Evolutionary conservation across 2,797 vertebrate genomes (phyloP).

Genomic region (Scleropages formosus): DNA sequence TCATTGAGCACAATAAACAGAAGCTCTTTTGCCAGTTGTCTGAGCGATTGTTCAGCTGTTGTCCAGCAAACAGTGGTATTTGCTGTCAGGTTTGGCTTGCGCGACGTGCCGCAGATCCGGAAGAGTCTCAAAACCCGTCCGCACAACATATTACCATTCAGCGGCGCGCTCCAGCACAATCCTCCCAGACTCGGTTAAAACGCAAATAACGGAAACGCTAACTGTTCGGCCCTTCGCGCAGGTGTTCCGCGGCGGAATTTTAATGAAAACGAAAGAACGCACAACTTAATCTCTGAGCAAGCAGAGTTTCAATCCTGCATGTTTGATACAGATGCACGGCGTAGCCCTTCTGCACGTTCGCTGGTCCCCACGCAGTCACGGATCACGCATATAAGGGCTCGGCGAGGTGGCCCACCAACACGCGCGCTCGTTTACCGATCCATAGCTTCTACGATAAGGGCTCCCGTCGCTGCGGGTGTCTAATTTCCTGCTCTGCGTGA

Average conservation of each 20-base stretch:
- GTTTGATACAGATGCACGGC: background rate
- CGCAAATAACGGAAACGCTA: background rate
- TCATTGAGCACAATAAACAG: conserved; percentile 36
- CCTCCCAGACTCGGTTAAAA: conserved; percentile 15
- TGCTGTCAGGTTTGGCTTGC: conserved; percentile 60
- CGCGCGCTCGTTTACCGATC: background rate
- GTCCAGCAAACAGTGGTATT: conserved; percentile 38
- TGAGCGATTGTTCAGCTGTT: conserved; percentile 44
- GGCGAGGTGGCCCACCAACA: background rate
- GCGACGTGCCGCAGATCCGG: conserved; percentile 33
- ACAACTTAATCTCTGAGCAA: conserved; percentile 4
- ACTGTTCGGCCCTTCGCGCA: background rate
- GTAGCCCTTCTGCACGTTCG: background rate
- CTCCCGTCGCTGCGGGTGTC: background rate
- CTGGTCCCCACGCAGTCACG: background rate
- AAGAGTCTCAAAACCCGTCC: background rate
- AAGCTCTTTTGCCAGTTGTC: conserved; percentile 22
- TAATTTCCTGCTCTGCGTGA: conserved; percentile 6
- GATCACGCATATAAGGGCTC: background rate
- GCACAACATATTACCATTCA: background rate
- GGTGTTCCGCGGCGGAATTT: conserved; percentile 20
- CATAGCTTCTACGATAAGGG: background rate
- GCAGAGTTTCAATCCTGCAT: background rate
- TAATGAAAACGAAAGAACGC: conserved; percentile 25
- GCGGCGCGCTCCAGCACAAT: background rate